phyloP scores from a whole-genome alignment of 1,140 invertebrate genomes.

The Drosophila miranda region DNA sequence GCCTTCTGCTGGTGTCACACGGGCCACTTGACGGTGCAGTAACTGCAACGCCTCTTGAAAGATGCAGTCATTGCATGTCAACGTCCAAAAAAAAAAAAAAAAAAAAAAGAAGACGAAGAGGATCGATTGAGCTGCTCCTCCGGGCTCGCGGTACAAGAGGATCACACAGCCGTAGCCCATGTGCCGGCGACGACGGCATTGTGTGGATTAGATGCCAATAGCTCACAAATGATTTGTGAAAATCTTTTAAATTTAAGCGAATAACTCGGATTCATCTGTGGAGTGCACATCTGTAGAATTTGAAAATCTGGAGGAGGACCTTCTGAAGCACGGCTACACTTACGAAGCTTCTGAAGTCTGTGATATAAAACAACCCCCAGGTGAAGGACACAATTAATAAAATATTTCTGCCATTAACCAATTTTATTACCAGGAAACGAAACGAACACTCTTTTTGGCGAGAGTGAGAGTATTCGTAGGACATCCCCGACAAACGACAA shows the following conservation, averaged over 20 bases:
- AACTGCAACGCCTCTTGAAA: too few relatives aligned
- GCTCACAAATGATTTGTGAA: slow-evolving; percentile 57
- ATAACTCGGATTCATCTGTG: slow-evolving; percentile 27
- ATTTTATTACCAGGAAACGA: slow-evolving; percentile 1
- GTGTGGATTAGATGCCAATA: slow-evolving; percentile 38
- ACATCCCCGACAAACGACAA: neutral
- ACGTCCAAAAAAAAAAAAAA: too few relatives aligned
- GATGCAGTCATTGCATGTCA: too few relatives aligned
- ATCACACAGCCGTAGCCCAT: neutral
- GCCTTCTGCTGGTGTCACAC: too few relatives aligned
- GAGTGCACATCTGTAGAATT: slow-evolving; percentile 25
- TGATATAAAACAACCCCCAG: slow-evolving; percentile 26
- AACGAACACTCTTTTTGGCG: slow-evolving; percentile 33
- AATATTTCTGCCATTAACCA: neutral
- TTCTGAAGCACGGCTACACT: slow-evolving; percentile 9
- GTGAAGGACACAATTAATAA: slow-evolving; percentile 5
- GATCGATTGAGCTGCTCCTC: slow-evolving; percentile 54
- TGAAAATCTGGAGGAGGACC: slow-evolving; percentile 5
- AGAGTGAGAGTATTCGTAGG: neutral
- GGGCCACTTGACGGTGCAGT: too few relatives aligned
- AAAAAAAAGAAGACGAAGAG: slow-evolving; percentile 31
- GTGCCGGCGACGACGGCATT: slow-evolving; percentile 8
- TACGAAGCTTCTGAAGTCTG: slow-evolving; percentile 26
- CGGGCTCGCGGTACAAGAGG: slow-evolving; percentile 57
- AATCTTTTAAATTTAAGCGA: slow-evolving; percentile 58